Conservation (phyloP, 2,113 vertebrate genomes). For the Trogon melanurus region DNA sequence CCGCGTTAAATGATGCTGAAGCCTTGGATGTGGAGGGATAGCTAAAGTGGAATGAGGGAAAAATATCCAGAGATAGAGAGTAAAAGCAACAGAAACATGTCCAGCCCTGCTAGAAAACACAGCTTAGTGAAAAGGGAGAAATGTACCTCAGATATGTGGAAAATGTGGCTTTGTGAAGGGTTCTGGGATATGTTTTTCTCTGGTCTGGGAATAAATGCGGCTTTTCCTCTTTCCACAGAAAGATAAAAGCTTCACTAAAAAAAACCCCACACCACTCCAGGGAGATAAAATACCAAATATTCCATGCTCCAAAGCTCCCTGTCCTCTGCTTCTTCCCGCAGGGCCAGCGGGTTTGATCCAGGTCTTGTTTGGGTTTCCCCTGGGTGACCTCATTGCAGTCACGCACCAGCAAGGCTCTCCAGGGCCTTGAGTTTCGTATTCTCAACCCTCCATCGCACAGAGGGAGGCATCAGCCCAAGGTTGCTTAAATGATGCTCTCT, state of each 20-base stretch:
- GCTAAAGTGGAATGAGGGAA: not conserved
- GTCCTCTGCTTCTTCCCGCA: not conserved
- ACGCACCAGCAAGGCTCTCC: not conserved
- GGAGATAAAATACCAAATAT: not conserved
- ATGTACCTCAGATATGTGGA: not conserved
- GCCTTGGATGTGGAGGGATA: not conserved
- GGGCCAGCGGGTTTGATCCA: not conserved
- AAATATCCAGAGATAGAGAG: not conserved
- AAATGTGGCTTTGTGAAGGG: slow-evolving; percentile 18
- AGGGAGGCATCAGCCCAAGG: not conserved
- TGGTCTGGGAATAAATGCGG: not conserved
- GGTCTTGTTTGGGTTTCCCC: not conserved
- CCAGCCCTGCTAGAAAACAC: not conserved
- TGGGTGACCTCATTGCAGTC: not conserved
- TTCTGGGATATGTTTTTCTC: not conserved
- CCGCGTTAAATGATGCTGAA: not conserved
- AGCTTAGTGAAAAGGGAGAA: not conserved
- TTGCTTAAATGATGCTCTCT: not conserved
- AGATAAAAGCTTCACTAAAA: not conserved
- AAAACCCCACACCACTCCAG: not conserved
- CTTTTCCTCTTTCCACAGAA: slow-evolving; percentile 41
- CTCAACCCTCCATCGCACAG: not conserved
- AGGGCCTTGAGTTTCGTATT: not conserved
- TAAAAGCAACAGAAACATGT: not conserved
- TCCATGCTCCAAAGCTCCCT: not conserved